Base-by-base conservation (phyloP, 2,888 invertebrate species). In the Lomographa bimaculata region DNA sequence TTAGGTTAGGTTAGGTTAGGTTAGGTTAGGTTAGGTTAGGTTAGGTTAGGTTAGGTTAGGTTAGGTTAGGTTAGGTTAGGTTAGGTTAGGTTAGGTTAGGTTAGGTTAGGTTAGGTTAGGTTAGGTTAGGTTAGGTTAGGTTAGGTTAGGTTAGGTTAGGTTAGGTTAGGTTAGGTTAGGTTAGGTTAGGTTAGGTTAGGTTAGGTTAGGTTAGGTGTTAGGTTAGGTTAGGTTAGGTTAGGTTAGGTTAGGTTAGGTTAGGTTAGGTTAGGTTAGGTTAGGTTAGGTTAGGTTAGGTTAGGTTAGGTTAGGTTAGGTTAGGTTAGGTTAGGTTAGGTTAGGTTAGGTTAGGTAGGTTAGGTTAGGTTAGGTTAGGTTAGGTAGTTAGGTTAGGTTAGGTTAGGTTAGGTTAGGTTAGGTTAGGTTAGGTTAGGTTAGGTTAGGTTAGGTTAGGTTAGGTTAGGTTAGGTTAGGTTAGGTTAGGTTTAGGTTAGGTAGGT, bases 231-330 rank as follows among this genome's bases (percentile, higher is more conserved):
- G 51, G 54, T 50, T 51, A 49, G 40, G 49, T 49, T 49, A 49
- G 49, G 49, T 48, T 49, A 49, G 49, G 50, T 52, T 52, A 49
- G 48, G 47, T 48, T 51, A 48, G 47, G 47, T 51, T 48, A 51
- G 48, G 52, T 47, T 50, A 47, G 46, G 46, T 50, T 50, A 42
- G 49, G 45, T 45, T 50, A 46, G 46, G 46, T 46, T 46, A 46
- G 42, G 40, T 42, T 42, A 36, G 46, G 39, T 45, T 40, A 40
- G 45, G 39, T 45, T 40, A 40, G 45, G 39, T 45, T 40, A 40
- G 47, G 43, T 48, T 43, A 40, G 45, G 39, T 45, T 40, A 40
- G 45, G 39, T 45, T 40, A 40, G 45, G 39, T 45, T 40, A 40
- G 45, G 39, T 46, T 42, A 42, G 38, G 38, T 38, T 38, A 38